Percentiles rank a stretch among this genome's conserved stretches.
These are phyloP conservation scores for Chionodraco myersi DNA, from an alignment of 2,113 vertebrate species.

Conservation along the genomic window DNA sequence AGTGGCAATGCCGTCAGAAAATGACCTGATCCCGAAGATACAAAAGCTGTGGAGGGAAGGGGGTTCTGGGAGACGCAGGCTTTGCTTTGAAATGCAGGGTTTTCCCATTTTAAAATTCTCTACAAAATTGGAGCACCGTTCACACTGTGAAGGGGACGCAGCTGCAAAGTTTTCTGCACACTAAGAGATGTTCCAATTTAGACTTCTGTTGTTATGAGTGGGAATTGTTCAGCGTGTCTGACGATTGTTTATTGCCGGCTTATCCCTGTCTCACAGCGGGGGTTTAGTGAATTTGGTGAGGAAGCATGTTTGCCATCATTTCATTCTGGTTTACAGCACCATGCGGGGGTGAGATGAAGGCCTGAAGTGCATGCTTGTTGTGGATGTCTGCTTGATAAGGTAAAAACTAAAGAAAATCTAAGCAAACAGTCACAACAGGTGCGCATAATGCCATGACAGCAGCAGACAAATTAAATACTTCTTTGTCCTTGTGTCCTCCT, in stretches of 20 bases:
- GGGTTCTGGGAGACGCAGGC: not conserved
- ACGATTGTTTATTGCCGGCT: conserved; percentile 32
- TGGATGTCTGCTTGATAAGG: conserved; percentile 21
- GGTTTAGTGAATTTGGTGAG: conserved; percentile 16
- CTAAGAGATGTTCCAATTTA: conserved; percentile 44
- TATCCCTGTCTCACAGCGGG: conserved; percentile 19
- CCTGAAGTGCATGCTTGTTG: conserved; percentile 35
- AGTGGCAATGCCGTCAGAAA: conserved; percentile 60
- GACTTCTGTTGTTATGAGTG: conserved; percentile 21
- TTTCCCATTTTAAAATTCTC: conserved; percentile 45
- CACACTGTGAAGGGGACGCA: conserved; percentile 6
- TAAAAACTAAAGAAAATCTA: conserved; percentile 6
- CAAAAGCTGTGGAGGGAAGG: conserved; percentile 59
- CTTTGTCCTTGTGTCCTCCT: conserved; percentile 1
- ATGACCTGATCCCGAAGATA: conserved; percentile 55
- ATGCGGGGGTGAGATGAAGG: conserved; percentile 18
- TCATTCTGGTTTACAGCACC: conserved; percentile 27
- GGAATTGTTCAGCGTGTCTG: conserved; percentile 24
- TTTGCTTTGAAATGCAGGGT: conserved; percentile 41
- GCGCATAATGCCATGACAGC: not conserved
- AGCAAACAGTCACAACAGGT: conserved; percentile 3
- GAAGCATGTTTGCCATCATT: conserved; percentile 7
- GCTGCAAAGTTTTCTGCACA: conserved; percentile 16
- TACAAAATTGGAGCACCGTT: conserved; percentile 33
- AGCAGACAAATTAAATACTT: conserved; percentile 16